phyloP scores from a whole-genome alignment of 2,113 vertebrate genomes.

The Seriola quinqueradiata region DNA sequence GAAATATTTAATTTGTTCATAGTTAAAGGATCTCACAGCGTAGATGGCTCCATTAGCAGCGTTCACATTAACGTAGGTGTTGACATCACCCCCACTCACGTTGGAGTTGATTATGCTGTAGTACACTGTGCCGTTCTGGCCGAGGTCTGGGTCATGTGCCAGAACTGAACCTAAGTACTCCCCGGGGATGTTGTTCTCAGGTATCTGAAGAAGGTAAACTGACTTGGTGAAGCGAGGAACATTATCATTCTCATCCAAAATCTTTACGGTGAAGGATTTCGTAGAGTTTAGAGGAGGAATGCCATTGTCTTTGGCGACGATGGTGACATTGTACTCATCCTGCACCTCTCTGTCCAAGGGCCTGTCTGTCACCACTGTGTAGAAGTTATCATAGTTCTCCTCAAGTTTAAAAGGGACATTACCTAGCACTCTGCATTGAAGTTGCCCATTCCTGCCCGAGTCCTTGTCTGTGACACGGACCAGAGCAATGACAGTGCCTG shows the following conservation, averaged over 20 bases:
- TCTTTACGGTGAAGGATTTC: conserved; percentile 95
- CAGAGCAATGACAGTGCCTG: conserved; percentile 96
- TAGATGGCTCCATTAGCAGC: conserved; percentile 98
- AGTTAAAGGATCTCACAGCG: conserved; percentile 97
- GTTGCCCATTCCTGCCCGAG: conserved; percentile 95
- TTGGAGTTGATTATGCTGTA: conserved; percentile 96
- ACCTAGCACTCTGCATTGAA: conserved; percentile 95
- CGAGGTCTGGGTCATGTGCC: conserved; percentile 95
- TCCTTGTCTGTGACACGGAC: conserved; percentile 97
- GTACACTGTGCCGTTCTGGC: conserved; percentile 96
- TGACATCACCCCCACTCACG: conserved; percentile 96
- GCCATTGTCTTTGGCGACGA: conserved; percentile 96
- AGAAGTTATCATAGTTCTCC: conserved; percentile 98
- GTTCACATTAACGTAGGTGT: conserved; percentile 97
- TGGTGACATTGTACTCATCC: conserved; percentile 97
- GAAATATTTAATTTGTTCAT: conserved; percentile 98
- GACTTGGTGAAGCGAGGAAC: conserved; percentile 95
- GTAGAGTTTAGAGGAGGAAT: conserved; percentile 95
- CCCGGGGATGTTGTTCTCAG: conserved; percentile 98
- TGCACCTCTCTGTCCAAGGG: conserved; percentile 94
- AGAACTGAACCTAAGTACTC: conserved; percentile 96
- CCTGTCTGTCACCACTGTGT: conserved; percentile 95
- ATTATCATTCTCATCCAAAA: conserved; percentile 98
- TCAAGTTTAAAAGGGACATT: conserved; percentile 95
- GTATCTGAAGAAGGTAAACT: conserved; percentile 96